Evolutionary conservation across 1,140 invertebrate species (phyloP).

Genomic region (Saxidomus purpurata): DNA sequence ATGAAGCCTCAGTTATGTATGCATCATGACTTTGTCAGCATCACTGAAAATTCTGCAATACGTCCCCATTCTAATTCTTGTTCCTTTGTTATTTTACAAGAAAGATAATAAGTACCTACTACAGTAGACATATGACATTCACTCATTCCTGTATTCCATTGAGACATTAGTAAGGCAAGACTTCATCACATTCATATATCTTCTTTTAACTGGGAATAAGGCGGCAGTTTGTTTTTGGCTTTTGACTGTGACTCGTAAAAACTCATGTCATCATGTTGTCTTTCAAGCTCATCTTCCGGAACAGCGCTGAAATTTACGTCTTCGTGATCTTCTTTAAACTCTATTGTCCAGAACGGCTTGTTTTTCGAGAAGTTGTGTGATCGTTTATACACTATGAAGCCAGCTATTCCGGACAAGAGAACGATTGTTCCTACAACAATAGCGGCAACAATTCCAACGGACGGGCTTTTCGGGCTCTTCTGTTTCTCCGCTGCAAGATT

Average conservation of each 20-base stretch:
- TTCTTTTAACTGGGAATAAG: slow-evolving; percentile 40
- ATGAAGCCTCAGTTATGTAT: too few species aligned
- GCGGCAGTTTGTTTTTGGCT: not conserved
- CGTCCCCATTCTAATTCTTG: too few species aligned
- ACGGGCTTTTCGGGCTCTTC: not conserved
- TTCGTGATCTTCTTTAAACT: slow-evolving; percentile 63
- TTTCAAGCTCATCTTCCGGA: slow-evolving; percentile 55
- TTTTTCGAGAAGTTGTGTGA: slow-evolving; percentile 18
- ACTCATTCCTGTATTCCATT: too few species aligned
- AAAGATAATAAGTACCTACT: too few species aligned
- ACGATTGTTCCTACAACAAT: not conserved
- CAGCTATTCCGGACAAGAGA: slow-evolving; percentile 9
- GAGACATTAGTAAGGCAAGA: too few species aligned
- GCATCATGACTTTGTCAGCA: too few species aligned
- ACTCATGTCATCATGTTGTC: slow-evolving; percentile 37
- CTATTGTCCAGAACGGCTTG: slow-evolving; percentile 63
- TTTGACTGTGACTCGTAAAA: slow-evolving; percentile 49
- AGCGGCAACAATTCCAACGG: slow-evolving; percentile 26
- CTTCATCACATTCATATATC: slow-evolving; percentile 22
- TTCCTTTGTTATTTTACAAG: too few species aligned
- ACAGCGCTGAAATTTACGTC: slow-evolving; percentile 62
- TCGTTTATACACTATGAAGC: slow-evolving; percentile 38
- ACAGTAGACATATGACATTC: too few species aligned
- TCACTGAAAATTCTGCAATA: too few species aligned
- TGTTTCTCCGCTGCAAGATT: not conserved